Evolutionary conservation across 2,888 invertebrate species (phyloP).

Genomic region (Dolomedes plantarius): DNA sequence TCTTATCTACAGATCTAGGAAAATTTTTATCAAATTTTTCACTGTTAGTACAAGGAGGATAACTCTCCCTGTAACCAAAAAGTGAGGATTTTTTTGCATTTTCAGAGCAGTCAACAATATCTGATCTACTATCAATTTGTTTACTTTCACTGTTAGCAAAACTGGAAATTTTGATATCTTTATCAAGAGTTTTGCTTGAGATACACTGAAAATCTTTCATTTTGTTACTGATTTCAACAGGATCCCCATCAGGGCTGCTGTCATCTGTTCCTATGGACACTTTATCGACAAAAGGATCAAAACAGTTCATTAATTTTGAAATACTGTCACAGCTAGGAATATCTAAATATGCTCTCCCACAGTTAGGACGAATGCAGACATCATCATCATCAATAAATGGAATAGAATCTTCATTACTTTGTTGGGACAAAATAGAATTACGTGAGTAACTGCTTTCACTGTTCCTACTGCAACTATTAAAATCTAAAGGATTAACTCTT

Average conservation of each 20-base stretch:
- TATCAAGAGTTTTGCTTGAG: not conserved
- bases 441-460: constrained; percentile 43
- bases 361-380: constrained; percentile 30
- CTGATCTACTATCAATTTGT: not conserved
- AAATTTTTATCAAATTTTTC: not conserved
- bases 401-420: constrained; percentile 51
- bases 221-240: not conserved
- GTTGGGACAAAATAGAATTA: constrained; percentile 47
- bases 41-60: constrained; percentile 38
- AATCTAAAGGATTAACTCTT: not conserved
- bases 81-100: not conserved
- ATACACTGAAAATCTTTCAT: constrained; percentile 3
- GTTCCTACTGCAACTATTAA: constrained; percentile 7
- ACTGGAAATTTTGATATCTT: not conserved
- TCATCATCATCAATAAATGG: constrained; percentile 69
- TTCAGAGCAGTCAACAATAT: not conserved
- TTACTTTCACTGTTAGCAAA: not conserved
- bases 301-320: constrained; percentile 45
- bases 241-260: constrained; percentile 54
- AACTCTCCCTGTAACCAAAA: constrained; percentile 36
- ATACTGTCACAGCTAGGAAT: constrained; percentile 52
- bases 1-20: no score
- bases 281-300: constrained; percentile 64
- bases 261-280: constrained; percentile 47
- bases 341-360: constrained; percentile 59